A percentile compares a stretch with the other conserved stretches of the same genome.
Evolutionary conservation across 2,888 invertebrate genomes (phyloP).

Genomic region (Rugalucina vietnamica): DNA sequence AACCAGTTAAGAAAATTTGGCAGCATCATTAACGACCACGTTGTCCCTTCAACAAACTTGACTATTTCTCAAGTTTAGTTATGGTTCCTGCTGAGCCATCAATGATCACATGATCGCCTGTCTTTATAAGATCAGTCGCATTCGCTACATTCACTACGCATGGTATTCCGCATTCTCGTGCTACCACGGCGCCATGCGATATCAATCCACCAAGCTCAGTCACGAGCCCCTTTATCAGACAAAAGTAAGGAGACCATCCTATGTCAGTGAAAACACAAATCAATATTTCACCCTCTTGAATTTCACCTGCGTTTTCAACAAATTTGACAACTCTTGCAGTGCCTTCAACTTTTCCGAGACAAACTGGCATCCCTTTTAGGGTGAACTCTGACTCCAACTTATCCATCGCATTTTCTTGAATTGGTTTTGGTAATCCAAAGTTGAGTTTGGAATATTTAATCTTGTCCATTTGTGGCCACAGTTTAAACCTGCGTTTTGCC

Average conservation of each 20-base stretch:
- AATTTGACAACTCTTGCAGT: conserved; percentile 89
- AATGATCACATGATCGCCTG: conserved; percentile 84
- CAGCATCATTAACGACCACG: no score
- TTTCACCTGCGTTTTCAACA: conserved; percentile 87
- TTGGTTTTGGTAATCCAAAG: not conserved
- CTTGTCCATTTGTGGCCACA: conserved; percentile 83
- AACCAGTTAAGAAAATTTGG: no score
- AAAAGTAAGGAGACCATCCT: conserved; percentile 94
- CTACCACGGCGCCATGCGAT: conserved; percentile 93
- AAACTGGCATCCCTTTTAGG: conserved; percentile 88
- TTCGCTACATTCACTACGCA: conserved; percentile 90
- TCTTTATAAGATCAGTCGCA: conserved; percentile 88
- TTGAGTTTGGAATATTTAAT: not conserved
- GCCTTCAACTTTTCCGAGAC: conserved; percentile 88
- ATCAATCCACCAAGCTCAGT: conserved; percentile 93
- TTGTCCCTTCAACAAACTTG: no score
- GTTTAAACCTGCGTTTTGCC: conserved; percentile 88
- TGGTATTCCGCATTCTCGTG: conserved; percentile 92
- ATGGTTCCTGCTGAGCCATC: conserved; percentile 6
- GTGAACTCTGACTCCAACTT: conserved; percentile 13
- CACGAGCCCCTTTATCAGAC: conserved; percentile 90
- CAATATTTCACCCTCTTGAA: conserved; percentile 88
- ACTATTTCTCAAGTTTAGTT: no score
- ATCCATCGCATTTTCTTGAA: no score
- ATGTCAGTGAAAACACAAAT: conserved; percentile 91